Evolutionary conservation across 2,888 invertebrate species (phyloP).

Genomic region (Endomychus coccineus): DNA sequence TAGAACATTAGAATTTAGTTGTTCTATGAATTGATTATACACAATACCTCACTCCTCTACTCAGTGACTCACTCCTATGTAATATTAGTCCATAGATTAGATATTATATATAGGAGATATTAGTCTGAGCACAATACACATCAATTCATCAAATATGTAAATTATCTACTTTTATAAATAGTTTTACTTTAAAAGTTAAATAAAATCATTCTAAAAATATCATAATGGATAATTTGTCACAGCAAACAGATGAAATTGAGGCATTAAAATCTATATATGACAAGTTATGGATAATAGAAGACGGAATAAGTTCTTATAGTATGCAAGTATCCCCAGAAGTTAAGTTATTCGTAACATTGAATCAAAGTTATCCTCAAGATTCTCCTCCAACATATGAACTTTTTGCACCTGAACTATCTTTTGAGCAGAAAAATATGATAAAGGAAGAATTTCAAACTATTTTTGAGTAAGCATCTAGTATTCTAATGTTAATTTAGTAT

Average conservation of each 20-base stretch:
- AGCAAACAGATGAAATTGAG: slow-evolving; percentile 59
- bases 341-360: slow-evolving; percentile 56
- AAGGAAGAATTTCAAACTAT: slow-evolving; percentile 53
- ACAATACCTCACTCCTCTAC: too few species aligned
- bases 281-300: slow-evolving; percentile 58
- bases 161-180: too few species aligned
- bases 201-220: too few species aligned
- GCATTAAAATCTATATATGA: slow-evolving; percentile 65
- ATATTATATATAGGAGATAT: too few species aligned
- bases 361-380: slow-evolving; percentile 55
- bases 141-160: too few species aligned
- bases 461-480: slow-evolving; percentile 66
- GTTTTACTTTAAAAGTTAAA: too few species aligned
- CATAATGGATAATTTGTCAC: slow-evolving; percentile 33
- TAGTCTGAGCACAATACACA: too few species aligned
- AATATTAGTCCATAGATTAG: too few species aligned
- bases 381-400: slow-evolving; percentile 62
- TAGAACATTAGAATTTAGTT: too few species aligned
- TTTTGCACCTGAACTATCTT: slow-evolving; percentile 63
- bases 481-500: slow-evolving; percentile 22
- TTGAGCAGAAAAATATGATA: slow-evolving; percentile 51
- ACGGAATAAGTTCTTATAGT: slow-evolving; percentile 51
- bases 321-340: slow-evolving; percentile 53
- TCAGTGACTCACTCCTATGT: too few species aligned
- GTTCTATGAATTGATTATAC: too few species aligned